Evolutionary conservation across 2,113 vertebrate species (phyloP).

Genomic region (Shinisaurus crocodilurus): DNA sequence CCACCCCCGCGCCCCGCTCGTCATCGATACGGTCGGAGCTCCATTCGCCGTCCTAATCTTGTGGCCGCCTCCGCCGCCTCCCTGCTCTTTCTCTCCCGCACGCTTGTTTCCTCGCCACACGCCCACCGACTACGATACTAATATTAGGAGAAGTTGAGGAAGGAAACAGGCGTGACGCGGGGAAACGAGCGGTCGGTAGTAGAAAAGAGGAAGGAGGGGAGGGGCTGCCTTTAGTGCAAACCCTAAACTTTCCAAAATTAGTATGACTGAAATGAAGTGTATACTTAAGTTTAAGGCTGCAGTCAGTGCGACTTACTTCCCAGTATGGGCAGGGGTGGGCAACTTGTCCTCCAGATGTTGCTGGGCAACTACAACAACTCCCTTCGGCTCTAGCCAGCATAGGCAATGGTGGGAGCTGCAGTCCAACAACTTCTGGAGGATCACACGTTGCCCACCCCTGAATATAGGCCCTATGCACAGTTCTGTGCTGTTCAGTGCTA

Average conservation of each 20-base stretch:
- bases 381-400: no score
- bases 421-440: no score
- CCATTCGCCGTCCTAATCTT: neutral
- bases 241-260: neutral
- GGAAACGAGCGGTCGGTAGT: no score
- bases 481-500: neutral
- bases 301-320: neutral
- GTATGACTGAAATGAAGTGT: neutral
- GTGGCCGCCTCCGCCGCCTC: neutral
- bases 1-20: neutral
- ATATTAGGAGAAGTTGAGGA: no score
- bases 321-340: no score
- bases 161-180: no score
- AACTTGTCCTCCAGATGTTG: no score
- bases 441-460: no score
- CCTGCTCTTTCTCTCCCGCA: neutral
- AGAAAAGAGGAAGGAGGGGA: neutral
- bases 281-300: neutral
- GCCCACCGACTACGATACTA: neutral
- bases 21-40: constrained; percentile 44
- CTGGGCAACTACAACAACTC: no score
- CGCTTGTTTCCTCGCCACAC: no score
- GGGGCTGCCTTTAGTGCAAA: neutral
- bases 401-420: no score
- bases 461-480: no score